These are phyloP conservation scores for Rhinichthys osculus DNA, from an alignment of 2,797 vertebrate genomes.

Conservation along the genomic window DNA sequence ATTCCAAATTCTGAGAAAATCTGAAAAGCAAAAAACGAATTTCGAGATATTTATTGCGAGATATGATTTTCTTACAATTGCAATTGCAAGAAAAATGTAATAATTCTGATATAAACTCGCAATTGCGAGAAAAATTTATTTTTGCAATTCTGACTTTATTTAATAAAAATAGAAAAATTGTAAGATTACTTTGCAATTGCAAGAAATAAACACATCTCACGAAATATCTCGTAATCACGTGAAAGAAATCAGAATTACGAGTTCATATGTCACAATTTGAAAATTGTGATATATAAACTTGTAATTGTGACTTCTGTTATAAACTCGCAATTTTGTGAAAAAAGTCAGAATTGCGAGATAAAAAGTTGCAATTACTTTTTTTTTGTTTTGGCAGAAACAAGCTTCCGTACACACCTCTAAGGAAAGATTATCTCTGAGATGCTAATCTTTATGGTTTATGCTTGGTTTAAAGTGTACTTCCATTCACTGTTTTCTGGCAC, in stretches of 20 bases:
- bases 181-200: background rate
- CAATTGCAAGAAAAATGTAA: background rate
- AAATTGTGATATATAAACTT: too few species aligned
- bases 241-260: too few species aligned
- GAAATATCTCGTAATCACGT: too few species aligned
- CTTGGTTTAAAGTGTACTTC: conserved; percentile 38
- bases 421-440: conserved; percentile 16
- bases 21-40: background rate
- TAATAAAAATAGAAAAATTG: too few species aligned
- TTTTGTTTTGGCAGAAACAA: background rate
- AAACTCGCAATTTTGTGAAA: background rate
- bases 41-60: too few species aligned
- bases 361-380: background rate
- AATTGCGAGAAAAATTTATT: background rate
- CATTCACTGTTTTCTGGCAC: conserved; percentile 48
- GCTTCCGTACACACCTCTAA: conserved; percentile 4
- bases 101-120: background rate
- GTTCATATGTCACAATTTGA: too few species aligned
- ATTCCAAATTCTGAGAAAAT: background rate
- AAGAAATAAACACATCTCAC: background rate
- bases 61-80: too few species aligned
- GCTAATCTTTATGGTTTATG: conserved; percentile 36
- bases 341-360: background rate
- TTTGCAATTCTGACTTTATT: background rate
- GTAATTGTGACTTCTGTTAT: background rate